phyloP scores from a whole-genome alignment of 2,888 invertebrate species.

The Thecocarcelia acutangulata region DNA sequence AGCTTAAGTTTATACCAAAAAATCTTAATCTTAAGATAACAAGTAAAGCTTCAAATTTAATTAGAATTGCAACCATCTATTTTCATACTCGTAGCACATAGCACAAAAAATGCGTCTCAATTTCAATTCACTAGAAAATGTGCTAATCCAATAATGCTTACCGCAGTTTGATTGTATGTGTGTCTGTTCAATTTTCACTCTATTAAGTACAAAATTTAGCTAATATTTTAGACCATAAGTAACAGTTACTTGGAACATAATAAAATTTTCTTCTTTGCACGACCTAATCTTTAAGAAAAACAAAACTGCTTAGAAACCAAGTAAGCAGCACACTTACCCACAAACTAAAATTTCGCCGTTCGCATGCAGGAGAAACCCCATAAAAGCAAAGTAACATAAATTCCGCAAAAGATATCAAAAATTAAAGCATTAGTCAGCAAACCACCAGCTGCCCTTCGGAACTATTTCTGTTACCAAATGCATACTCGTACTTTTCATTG shows the following conservation, averaged over 20 bases:
- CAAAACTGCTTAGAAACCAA: slow-evolving; percentile 9
- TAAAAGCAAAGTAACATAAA: slow-evolving; percentile 19
- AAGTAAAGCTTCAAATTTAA: slow-evolving; percentile 31
- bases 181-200: not conserved
- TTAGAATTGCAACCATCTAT: slow-evolving; percentile 15
- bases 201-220: not conserved
- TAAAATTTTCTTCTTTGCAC: slow-evolving; percentile 42
- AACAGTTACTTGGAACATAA: slow-evolving; percentile 14
- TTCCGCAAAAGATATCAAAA: slow-evolving; percentile 30
- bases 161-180: not conserved
- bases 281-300: slow-evolving; percentile 60
- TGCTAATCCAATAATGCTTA: slow-evolving; percentile 58
- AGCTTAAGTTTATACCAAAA: slow-evolving; percentile 1
- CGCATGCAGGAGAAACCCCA: slow-evolving; percentile 44
- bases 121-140: slow-evolving; percentile 35
- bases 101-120: slow-evolving; percentile 6
- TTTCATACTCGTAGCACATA: not conserved
- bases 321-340: not conserved
- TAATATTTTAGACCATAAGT: slow-evolving; percentile 44
- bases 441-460: not conserved
- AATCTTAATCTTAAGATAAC: not conserved
- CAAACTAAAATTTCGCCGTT: not conserved
- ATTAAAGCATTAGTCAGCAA: slow-evolving; percentile 20
- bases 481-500: not conserved
- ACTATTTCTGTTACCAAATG: not conserved